Conservation (phyloP, 2,888 invertebrate genomes). For the Nipponacmea schrenckii region DNA sequence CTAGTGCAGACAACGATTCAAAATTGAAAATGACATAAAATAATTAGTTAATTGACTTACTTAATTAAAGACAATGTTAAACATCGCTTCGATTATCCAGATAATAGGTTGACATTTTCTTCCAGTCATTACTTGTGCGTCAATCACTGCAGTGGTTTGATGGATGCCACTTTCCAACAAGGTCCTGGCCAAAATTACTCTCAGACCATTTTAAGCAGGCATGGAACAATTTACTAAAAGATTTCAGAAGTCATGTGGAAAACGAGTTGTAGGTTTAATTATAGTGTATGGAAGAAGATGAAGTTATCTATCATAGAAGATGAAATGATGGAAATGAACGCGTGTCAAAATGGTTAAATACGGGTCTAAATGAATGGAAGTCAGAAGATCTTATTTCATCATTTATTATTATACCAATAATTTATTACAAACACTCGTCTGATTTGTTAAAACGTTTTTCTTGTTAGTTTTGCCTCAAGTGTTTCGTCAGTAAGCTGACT, state of each 20-base stretch:
- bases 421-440: not conserved
- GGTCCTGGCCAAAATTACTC: not conserved
- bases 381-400: not conserved
- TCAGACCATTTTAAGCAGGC: not conserved
- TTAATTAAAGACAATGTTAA: too few species aligned
- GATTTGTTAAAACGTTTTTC: constrained; percentile 5
- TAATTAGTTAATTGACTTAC: too few species aligned
- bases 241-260: not conserved
- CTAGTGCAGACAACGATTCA: too few species aligned
- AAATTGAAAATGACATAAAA: too few species aligned
- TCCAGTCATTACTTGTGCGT: too few species aligned
- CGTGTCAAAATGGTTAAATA: not conserved
- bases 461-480: not conserved
- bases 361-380: not conserved
- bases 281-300: not conserved
- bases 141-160: not conserved
- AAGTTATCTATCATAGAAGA: not conserved
- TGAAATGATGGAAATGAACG: not conserved
- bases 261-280: not conserved
- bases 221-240: not conserved
- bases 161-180: not conserved
- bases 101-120: too few species aligned
- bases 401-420: not conserved
- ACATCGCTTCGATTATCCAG: too few species aligned
- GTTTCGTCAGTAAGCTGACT: not conserved